Evolutionary conservation across 2,113 vertebrate species (phyloP).

Genomic region (Antennarius striatus): DNA sequence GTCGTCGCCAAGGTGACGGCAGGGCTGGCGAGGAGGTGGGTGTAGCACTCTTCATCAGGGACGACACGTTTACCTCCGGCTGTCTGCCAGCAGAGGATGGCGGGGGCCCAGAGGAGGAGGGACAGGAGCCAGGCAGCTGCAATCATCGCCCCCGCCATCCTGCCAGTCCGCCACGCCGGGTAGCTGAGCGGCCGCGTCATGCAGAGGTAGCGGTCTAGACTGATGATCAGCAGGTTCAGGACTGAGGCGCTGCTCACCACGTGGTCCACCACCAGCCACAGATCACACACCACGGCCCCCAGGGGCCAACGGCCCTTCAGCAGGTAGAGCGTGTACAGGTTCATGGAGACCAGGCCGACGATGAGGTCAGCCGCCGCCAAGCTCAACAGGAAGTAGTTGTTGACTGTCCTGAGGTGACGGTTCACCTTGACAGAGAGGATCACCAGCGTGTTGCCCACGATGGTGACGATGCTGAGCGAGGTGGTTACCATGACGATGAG

Average conservation of each 20-base stretch:
- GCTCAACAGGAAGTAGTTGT: slow-evolving; percentile 97
- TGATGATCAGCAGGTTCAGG: slow-evolving; percentile 93
- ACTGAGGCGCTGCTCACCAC: slow-evolving; percentile 89
- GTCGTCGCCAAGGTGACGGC: slow-evolving; percentile 88
- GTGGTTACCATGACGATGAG: slow-evolving; percentile 82
- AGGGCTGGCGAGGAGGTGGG: slow-evolving; percentile 89
- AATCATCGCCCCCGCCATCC: slow-evolving; percentile 88
- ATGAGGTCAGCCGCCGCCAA: slow-evolving; percentile 89
- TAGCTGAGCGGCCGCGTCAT: slow-evolving; percentile 91
- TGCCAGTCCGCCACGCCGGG: slow-evolving; percentile 83
- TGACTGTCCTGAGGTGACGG: slow-evolving; percentile 88
- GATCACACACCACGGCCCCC: slow-evolving; percentile 86
- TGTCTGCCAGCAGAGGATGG: slow-evolving; percentile 94
- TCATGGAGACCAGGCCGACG: slow-evolving; percentile 89
- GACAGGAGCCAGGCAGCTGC: slow-evolving; percentile 88
- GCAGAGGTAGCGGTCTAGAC: slow-evolving; percentile 93
- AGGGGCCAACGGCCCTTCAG: slow-evolving; percentile 89
- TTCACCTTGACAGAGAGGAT: slow-evolving; percentile 94
- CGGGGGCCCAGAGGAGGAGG: slow-evolving; percentile 90
- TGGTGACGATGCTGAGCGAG: slow-evolving; percentile 86
- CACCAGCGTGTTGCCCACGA: slow-evolving; percentile 91
- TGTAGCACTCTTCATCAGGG: slow-evolving; percentile 85
- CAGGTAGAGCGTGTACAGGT: slow-evolving; percentile 87
- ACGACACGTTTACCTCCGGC: slow-evolving; percentile 81
- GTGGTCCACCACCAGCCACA: slow-evolving; percentile 92